Evolutionary conservation across 2,888 invertebrate genomes (phyloP).

Genomic region (Ochlodes sylvanus): DNA sequence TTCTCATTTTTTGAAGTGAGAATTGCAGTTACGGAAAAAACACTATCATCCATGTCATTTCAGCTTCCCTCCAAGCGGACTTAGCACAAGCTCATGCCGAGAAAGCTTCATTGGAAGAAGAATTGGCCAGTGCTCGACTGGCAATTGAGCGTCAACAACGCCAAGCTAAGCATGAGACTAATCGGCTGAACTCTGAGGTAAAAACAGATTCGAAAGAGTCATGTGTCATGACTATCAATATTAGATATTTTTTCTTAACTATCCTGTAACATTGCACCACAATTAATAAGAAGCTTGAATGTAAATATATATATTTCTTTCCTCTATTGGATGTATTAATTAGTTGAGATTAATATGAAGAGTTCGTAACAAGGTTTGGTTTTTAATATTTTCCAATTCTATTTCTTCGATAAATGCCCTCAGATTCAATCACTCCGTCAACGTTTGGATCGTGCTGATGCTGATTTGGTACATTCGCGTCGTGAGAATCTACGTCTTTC

Average conservation of each 20-base stretch:
- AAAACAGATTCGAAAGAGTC: constrained; percentile 7
- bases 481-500: constrained; percentile 91
- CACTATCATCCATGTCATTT: constrained; percentile 42
- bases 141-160: constrained; percentile 89
- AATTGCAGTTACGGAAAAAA: no score
- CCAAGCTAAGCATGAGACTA: constrained; percentile 90
- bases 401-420: constrained; percentile 32
- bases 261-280: no score
- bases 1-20: no score
- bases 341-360: no score
- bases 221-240: no score
- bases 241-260: no score
- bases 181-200: constrained; percentile 90
- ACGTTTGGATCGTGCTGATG: constrained; percentile 91
- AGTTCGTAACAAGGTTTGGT: no score
- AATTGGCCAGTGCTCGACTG: constrained; percentile 89
- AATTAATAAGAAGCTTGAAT: no score
- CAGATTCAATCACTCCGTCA: constrained; percentile 89
- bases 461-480: constrained; percentile 91
- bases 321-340: no score
- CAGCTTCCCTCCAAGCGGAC: constrained; percentile 91
- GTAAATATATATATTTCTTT: no score
- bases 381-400: neutral
- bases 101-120: constrained; percentile 92
- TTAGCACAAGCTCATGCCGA: constrained; percentile 90